phyloP scores from a whole-genome alignment of 2,113 vertebrate species.

The Myxocyprinus asiaticus region DNA sequence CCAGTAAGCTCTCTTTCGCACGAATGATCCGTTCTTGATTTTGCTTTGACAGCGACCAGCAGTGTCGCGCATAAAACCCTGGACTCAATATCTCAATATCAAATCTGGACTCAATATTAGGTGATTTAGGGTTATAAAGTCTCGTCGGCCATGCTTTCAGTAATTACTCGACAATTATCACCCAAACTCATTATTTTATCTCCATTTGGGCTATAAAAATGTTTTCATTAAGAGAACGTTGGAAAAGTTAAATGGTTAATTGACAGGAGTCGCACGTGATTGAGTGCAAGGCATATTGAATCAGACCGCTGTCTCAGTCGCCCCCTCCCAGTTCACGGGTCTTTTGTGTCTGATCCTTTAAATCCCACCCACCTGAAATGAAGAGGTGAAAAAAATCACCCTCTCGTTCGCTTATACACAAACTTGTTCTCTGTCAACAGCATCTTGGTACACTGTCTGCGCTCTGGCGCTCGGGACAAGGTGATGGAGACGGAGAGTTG shows the following conservation, averaged over 20 bases:
- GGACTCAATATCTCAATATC: neutral
- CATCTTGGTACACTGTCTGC: conserved; percentile 62
- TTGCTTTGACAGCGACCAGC: neutral
- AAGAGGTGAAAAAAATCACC: conserved; percentile 60
- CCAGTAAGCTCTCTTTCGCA: neutral
- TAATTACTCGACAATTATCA: no score
- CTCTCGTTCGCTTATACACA: conserved; percentile 55
- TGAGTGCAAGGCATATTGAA: conserved; percentile 73
- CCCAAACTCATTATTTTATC: no score
- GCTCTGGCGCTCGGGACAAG: conserved; percentile 47
- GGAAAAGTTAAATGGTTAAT: conserved; percentile 73
- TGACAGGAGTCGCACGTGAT: conserved; percentile 72
- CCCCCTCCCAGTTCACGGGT: conserved; percentile 68
- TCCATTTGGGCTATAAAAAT: no score
- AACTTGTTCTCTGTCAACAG: conserved; percentile 59
- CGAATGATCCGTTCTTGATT: neutral
- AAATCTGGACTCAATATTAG: neutral
- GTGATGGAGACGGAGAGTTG: conserved; percentile 82
- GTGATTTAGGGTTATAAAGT: neutral
- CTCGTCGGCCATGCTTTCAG: no score
- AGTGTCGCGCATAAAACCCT: neutral
- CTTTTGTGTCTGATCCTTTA: conserved; percentile 76
- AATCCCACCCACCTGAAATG: conserved; percentile 80
- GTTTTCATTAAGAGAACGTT: conserved; percentile 63
- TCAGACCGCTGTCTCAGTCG: conserved; percentile 63